Evolutionary conservation across 1,140 invertebrate genomes (phyloP), one percentile per base, ranked within the genome.

Genomic region (Solenopsis invicta): DNA sequence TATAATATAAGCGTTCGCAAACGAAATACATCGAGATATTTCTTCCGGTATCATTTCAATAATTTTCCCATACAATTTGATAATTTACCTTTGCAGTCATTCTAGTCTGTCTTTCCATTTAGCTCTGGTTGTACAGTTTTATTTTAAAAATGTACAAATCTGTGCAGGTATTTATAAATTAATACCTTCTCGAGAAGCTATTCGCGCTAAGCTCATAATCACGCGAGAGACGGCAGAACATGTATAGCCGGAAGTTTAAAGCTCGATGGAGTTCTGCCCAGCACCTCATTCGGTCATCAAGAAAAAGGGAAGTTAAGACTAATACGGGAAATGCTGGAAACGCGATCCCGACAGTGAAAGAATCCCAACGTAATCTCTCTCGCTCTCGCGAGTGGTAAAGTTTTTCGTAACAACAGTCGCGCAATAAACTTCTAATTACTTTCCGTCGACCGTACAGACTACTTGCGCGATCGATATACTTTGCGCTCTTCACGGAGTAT

Each of bases 361-460:
- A 84, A 84, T 75, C 37, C 24, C 18, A n/a, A 74, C n/a, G n/a
- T 75, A 84, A 74, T 75, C 69, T 74, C 41, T 84, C 54, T 48
- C 24, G 9, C 61, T 64, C 34, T 50, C 24, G 37, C 16, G 41
- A 18, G 52, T 21, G 81, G 4, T 29, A 24, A 85, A 85, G 62
- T 86, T 86, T 72, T 72, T 80, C 24, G 10, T 54, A 82, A 74
- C 80, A 52, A 61, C 48, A 50, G 29, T 41, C 24, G 29, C 48
- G 64, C 54, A 64, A 86, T 86, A 71, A 87, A 86, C 82, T 78
- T 88, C 59, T 88, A 78, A 88, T 88, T 86, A 86, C 87, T 72
- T 78, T 88, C 82, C 10, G 37, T 48, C 13, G 59, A 16, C 48
- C 24, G 66, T 77, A 72, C 69, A 45, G 52, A 41, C 41, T 69